phyloP scores from a whole-genome alignment of 2,113 vertebrate genomes.

The Nothoprocta pentlandii region DNA sequence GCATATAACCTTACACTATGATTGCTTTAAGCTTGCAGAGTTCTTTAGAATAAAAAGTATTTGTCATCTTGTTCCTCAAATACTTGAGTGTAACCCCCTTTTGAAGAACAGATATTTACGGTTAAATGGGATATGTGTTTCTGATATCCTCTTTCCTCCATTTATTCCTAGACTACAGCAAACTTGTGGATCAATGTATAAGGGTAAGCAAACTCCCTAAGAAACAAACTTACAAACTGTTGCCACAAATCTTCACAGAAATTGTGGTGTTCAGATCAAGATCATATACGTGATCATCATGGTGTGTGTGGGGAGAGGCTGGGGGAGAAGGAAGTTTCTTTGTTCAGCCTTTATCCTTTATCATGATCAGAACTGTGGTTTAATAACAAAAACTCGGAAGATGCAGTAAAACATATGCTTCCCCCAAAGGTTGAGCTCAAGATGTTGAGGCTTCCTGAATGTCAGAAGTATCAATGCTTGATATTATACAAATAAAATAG shows the following conservation, averaged over 20 bases:
- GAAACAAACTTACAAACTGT: not conserved
- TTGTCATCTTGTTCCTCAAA: not conserved
- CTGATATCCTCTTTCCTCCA: not conserved
- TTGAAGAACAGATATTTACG: not conserved
- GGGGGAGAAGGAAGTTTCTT: not conserved
- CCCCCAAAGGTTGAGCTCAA: not conserved
- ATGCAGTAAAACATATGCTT: not conserved
- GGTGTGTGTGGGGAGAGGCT: not conserved
- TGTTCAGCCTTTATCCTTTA: not conserved
- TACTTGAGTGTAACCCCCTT: not conserved
- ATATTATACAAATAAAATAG: not conserved
- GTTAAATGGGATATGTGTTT: not conserved
- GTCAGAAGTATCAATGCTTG: not conserved
- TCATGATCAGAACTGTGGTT: not conserved
- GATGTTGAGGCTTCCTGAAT: not conserved
- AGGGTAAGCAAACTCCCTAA: not conserved
- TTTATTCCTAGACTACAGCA: not conserved
- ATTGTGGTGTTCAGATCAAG: not conserved
- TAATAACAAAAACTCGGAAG: not conserved
- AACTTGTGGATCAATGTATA: not conserved
- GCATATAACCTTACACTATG: not conserved
- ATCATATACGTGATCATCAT: not conserved
- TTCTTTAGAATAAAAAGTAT: not conserved
- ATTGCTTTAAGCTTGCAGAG: not conserved
- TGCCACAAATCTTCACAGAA: not conserved